A percentile compares a stretch with the other conserved stretches of the same genome.
Conservation (phyloP, 2,888 invertebrate species). For the Byasa hedistus region DNA sequence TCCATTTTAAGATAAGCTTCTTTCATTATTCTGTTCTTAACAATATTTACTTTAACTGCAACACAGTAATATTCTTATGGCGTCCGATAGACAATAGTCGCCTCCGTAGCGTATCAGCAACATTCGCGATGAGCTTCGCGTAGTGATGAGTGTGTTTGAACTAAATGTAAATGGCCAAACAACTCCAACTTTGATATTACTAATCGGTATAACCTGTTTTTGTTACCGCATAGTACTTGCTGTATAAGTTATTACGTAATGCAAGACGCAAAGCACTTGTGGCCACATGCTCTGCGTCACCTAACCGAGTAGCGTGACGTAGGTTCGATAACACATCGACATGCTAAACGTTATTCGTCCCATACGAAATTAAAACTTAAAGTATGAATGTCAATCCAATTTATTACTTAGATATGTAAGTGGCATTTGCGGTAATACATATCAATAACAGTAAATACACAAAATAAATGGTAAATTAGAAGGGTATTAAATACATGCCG, state of each 20-base stretch:
- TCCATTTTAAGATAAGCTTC: too few relatives aligned
- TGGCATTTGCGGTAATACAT: too few relatives aligned
- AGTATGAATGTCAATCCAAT: too few relatives aligned
- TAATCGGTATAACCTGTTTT: conserved; percentile 29
- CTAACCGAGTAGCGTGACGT: conserved; percentile 25
- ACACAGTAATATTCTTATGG: too few relatives aligned
- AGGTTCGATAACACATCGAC: conserved; percentile 7
- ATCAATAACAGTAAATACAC: too few relatives aligned
- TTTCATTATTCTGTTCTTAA: too few relatives aligned
- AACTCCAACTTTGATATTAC: conserved; percentile 22
- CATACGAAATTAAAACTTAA: not conserved
- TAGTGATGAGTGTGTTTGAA: conserved; percentile 11
- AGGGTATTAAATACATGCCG: too few relatives aligned
- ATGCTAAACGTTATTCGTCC: not conserved
- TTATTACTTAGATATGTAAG: too few relatives aligned
- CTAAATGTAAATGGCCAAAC: conserved; percentile 13
- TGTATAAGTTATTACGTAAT: conserved; percentile 32
- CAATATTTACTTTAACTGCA: too few relatives aligned
- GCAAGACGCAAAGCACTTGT: conserved; percentile 33
- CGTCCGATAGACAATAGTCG: too few relatives aligned
- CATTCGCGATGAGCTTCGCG: not conserved
- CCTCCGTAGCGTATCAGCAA: too few relatives aligned
- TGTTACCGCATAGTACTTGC: conserved; percentile 28
- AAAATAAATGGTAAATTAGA: too few relatives aligned
- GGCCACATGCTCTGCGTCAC: conserved; percentile 31